A percentile compares a stretch with the other conserved stretches of the same genome.
phyloP scores from a whole-genome alignment of 2,888 invertebrate genomes.

The Drosophila nigricruria region DNA sequence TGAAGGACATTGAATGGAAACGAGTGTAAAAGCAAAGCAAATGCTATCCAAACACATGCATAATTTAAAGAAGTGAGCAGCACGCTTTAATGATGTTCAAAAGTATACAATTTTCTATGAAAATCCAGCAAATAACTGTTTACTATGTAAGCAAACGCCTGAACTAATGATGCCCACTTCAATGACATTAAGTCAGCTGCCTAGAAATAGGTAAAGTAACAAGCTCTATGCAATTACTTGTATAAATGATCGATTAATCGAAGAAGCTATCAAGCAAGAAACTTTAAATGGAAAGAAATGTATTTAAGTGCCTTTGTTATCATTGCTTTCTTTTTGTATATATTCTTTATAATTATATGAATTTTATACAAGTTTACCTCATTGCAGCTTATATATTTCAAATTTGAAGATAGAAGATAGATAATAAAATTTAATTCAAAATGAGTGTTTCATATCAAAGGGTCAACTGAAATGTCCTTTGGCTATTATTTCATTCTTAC shows the following conservation, averaged over 20 bases:
- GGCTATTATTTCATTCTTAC: no score
- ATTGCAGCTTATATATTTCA: no score
- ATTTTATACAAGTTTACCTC: no score
- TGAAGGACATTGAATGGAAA: constrained; percentile 14
- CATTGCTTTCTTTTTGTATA: background rate
- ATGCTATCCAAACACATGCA: constrained; percentile 1
- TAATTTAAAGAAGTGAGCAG: background rate
- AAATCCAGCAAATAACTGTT: background rate
- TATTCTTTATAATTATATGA: background rate
- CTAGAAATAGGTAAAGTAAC: background rate
- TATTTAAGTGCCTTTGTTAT: background rate
- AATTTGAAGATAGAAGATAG: no score
- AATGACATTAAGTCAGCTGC: background rate
- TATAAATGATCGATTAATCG: background rate
- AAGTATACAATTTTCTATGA: background rate
- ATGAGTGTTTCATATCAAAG: background rate
- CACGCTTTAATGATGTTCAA: background rate
- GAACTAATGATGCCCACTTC: background rate
- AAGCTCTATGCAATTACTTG: background rate
- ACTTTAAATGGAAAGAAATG: background rate
- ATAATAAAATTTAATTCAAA: no score
- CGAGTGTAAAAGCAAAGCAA: constrained; percentile 8
- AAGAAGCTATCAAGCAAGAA: no score
- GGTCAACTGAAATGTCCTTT: background rate
- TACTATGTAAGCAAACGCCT: background rate